Evolutionary conservation across 2,113 vertebrate species (phyloP), one percentile per base, ranked within the genome.

Genomic region (Rhadina sibilatrix): DNA sequence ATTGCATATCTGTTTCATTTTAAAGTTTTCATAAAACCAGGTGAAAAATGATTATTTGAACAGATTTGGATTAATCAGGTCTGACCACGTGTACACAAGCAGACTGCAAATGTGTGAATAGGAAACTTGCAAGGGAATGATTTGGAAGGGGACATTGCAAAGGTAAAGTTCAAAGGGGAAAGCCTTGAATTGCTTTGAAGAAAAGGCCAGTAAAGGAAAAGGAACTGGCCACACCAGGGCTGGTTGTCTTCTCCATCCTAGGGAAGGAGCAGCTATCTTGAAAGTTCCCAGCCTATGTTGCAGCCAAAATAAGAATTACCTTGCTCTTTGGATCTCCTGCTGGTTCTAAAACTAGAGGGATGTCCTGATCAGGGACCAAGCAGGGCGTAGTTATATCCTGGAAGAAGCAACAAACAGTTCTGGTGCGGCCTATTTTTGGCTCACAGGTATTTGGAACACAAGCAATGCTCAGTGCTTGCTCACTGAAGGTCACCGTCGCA

Each of bases 381-480:
- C 90, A 97, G 95, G 96, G 97, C 94, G 97, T 96, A 95, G 96
- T 97, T 95, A 96, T 76, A 53, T 97, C 97, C 97, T 97, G 94
- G 96, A 97, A 97, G 95, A 97, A 97, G 97, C 97, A 97, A 97
- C 94, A 97, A 82, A 97, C 94, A 97, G 9, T 96, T 97, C 97
- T 96, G 96, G 96, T 94, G 96, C 50, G 23, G 90, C 97, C 97
- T 87, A 2, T 10, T 95, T 93, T 80, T 84, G 95, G 94, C 95
- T 93, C 89, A 94, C 81, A 72, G 46, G 64, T 91, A 76, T 69
- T 70, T 82, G 96, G 95, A 96, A 81, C 46, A 37, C 60, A 94
- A 88, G 76, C 90, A 90, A 82, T 24, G 71, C 64, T 90, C 56
- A 44, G 50, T n/a, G 72, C 82, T 86, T 95, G 94, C 89, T 88